These are phyloP conservation scores for Brachionus koreanus DNA, from an alignment of 1,140 invertebrate genomes.

Conservation along the genomic window DNA sequence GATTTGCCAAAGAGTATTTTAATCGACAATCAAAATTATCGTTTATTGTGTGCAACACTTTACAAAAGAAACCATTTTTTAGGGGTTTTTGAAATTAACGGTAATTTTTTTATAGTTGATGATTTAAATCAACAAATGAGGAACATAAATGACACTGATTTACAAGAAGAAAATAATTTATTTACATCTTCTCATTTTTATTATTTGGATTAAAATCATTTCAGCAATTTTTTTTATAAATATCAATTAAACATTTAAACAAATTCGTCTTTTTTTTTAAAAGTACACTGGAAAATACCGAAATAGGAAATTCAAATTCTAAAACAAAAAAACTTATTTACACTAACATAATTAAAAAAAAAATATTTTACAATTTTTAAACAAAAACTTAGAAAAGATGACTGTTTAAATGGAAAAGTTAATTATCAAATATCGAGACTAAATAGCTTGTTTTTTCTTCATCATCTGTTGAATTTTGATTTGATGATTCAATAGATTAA, in stretches of 20 bases:
- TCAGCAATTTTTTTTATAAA: background rate
- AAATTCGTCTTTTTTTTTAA: slow-evolving; percentile 6
- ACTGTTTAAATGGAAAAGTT: background rate
- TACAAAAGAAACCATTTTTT: background rate
- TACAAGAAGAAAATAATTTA: slow-evolving; percentile 1
- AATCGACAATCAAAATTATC: slow-evolving; percentile 10
- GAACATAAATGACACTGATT: background rate
- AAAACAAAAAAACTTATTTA: background rate
- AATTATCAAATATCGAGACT: background rate
- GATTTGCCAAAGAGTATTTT: background rate
- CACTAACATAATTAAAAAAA: background rate
- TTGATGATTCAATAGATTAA: background rate
- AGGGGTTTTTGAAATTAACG: slow-evolving; percentile 6
- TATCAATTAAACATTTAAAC: slow-evolving; percentile 11
- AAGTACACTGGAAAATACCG: background rate
- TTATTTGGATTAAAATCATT: slow-evolving; percentile 10
- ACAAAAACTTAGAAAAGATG: background rate
- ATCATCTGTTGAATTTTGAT: slow-evolving; percentile 10
- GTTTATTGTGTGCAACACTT: slow-evolving; percentile 13
- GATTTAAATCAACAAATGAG: slow-evolving; percentile 13
- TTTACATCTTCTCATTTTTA: slow-evolving; percentile 7
- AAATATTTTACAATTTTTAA: background rate
- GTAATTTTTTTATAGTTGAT: background rate
- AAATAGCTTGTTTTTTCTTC: background rate
- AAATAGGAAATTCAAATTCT: background rate